Evolutionary conservation across 1,140 invertebrate species (phyloP).

Genomic region (Anoplophora glabripennis): DNA sequence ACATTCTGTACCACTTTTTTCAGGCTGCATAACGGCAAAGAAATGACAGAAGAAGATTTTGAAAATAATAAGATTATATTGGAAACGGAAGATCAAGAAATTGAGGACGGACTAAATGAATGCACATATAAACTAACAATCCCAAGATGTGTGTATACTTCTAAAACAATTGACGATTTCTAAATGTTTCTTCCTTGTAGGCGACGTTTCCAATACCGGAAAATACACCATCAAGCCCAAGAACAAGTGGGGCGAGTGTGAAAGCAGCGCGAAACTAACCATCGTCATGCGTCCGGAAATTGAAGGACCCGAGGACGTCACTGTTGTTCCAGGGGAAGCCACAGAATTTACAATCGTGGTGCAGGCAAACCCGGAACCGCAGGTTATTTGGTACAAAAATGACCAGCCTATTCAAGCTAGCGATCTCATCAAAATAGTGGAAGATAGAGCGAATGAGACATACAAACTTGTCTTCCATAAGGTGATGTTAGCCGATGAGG

Average conservation of each 20-base stretch:
- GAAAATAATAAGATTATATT: slow-evolving; percentile 50
- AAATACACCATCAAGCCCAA: slow-evolving; percentile 74
- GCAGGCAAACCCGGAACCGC: slow-evolving; percentile 74
- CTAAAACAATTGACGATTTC: background rate
- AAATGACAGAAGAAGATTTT: slow-evolving; percentile 49
- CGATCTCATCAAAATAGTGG: slow-evolving; percentile 57
- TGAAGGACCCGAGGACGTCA: slow-evolving; percentile 68
- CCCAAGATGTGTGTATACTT: slow-evolving; percentile 53
- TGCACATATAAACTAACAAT: slow-evolving; percentile 70
- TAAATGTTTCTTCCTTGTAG: slow-evolving; percentile 44
- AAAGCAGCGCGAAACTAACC: slow-evolving; percentile 67
- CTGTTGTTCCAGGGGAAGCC: slow-evolving; percentile 67
- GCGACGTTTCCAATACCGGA: slow-evolving; percentile 72
- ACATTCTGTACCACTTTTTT: slow-evolving; percentile 13
- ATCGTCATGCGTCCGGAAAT: slow-evolving; percentile 75
- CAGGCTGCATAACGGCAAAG: slow-evolving; percentile 53
- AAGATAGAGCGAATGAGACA: slow-evolving; percentile 62
- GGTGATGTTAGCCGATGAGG: slow-evolving; percentile 70
- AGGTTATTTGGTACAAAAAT: slow-evolving; percentile 71
- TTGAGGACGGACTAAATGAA: slow-evolving; percentile 72
- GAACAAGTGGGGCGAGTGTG: slow-evolving; percentile 73
- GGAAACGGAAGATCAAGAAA: slow-evolving; percentile 59
- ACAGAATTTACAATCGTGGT: slow-evolving; percentile 69
- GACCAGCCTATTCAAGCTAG: slow-evolving; percentile 59
- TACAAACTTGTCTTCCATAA: slow-evolving; percentile 69